These are phyloP conservation scores for Charaxes varanes DNA, from an alignment of 1,140 invertebrate species.

Conservation along the genomic window DNA sequence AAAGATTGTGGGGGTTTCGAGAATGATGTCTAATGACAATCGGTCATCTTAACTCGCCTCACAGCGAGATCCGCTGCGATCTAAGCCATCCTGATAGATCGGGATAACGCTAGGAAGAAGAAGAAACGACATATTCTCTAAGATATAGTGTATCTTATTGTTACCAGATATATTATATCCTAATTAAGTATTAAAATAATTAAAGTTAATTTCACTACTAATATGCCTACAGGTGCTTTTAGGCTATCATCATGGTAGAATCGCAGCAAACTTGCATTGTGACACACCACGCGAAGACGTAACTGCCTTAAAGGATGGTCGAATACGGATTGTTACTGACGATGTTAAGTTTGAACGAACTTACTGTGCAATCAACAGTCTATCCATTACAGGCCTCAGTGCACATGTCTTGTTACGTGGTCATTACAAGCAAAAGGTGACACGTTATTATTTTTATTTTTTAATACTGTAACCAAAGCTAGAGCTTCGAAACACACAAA, in stretches of 20 bases:
- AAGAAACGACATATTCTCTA: no score
- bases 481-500: neutral
- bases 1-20: no score
- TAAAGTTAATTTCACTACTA: no score
- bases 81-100: no score
- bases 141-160: no score
- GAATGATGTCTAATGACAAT: no score
- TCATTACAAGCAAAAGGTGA: slow-evolving; percentile 44
- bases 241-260: slow-evolving; percentile 32
- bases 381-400: slow-evolving; percentile 38
- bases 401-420: slow-evolving; percentile 40
- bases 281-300: slow-evolving; percentile 31
- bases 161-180: no score
- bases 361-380: slow-evolving; percentile 37
- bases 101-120: no score
- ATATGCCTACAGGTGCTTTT: slow-evolving; percentile 44
- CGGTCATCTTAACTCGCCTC: no score
- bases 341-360: slow-evolving; percentile 23
- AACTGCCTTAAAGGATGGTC: slow-evolving; percentile 29
- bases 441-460: neutral
- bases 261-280: slow-evolving; percentile 38
- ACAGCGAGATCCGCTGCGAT: no score
- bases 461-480: neutral
- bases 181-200: no score
- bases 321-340: slow-evolving; percentile 35